These are phyloP conservation scores for Notiomystis cincta DNA, from an alignment of 2,113 vertebrate species.

Conservation along the genomic window DNA sequence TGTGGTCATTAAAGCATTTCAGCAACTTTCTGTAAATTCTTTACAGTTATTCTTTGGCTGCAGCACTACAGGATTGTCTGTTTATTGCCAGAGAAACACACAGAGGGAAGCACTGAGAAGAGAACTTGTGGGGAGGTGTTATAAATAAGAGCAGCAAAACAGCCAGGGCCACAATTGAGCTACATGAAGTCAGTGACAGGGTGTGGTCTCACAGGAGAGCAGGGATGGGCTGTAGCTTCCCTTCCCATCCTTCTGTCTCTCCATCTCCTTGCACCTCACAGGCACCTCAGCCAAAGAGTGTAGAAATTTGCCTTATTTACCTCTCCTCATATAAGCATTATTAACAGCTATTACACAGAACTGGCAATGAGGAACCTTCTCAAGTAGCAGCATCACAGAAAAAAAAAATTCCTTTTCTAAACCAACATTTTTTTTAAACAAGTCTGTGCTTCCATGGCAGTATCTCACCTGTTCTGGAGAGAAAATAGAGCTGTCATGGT, in stretches of 20 bases:
- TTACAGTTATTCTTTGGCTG: neutral
- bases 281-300: neutral
- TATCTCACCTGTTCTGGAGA: neutral
- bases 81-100: neutral
- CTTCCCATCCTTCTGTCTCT: accelerated
- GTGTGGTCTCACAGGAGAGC: neutral
- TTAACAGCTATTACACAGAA: neutral
- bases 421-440: neutral
- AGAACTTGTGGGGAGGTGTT: neutral
- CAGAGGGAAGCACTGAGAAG: neutral
- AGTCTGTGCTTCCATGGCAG: neutral
- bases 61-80: neutral
- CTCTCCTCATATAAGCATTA: neutral
- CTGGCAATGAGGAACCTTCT: neutral
- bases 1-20: constrained; percentile 24
- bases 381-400: neutral
- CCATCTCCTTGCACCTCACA: neutral
- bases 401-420: neutral
- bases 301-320: neutral
- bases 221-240: neutral
- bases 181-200: neutral
- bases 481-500: neutral
- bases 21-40: constrained; percentile 10
- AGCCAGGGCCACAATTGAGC: neutral
- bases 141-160: neutral